Percentiles rank a stretch among this genome's conserved stretches.
phyloP scores from a whole-genome alignment of 2,113 vertebrate genomes.

The Oncorhynchus tshawytscha region DNA sequence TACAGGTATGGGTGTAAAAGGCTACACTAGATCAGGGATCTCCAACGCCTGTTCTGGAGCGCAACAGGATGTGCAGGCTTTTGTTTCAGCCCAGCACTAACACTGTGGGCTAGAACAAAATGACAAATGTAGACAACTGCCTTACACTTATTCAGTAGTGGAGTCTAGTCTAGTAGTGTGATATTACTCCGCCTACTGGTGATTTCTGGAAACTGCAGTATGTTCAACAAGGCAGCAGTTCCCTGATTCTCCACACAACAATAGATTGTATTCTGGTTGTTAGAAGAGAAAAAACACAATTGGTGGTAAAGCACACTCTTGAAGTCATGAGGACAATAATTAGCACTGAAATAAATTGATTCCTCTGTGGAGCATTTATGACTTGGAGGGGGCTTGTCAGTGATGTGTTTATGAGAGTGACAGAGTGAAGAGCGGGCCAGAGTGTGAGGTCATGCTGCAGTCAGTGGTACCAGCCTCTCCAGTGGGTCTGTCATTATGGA shows the following conservation, averaged over 20 bases:
- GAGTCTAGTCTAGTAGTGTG: not conserved
- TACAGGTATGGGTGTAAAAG: too few species aligned
- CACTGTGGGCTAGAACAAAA: too few species aligned
- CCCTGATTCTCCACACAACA: not conserved
- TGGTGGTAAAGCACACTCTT: constrained; percentile 6
- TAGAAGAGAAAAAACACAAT: constrained; percentile 13
- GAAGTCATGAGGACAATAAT: constrained; percentile 30
- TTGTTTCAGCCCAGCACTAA: too few species aligned
- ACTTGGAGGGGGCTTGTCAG: constrained; percentile 24
- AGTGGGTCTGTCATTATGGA: not conserved
- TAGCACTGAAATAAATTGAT: constrained; percentile 36
- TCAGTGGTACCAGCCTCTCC: constrained; percentile 42
- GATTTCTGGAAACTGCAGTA: constrained; percentile 12
- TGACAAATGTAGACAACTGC: too few species aligned
- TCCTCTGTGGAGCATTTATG: constrained; percentile 50
- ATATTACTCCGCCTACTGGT: constrained; percentile 58
- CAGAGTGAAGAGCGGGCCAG: constrained; percentile 27
- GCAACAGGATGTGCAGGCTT: too few species aligned
- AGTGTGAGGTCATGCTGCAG: constrained; percentile 60
- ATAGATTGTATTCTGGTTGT: constrained; percentile 21
- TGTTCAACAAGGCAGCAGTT: not conserved
- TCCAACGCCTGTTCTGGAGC: too few species aligned
- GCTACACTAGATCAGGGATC: too few species aligned
- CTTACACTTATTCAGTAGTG: too few species aligned
- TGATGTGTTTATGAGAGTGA: constrained; percentile 39